Evolutionary conservation across 2,113 vertebrate species (phyloP).

Genomic region (Cercopithecus mona): DNA sequence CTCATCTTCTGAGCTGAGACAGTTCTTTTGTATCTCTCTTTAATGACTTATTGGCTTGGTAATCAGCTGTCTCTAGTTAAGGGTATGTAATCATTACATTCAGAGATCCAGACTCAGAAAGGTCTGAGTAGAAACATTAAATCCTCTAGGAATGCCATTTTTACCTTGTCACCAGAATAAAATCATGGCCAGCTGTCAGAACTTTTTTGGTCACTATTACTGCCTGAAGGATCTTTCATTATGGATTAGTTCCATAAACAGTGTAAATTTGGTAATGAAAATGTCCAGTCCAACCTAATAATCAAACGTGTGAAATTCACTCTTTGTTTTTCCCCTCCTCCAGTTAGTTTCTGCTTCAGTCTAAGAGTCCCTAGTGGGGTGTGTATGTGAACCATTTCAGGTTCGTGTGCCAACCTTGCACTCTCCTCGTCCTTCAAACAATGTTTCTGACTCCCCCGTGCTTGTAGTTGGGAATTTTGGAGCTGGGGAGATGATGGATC

Average conservation of each 20-base stretch:
- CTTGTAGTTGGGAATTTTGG: background rate
- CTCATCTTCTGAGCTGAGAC: background rate
- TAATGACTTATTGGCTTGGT: background rate
- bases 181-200: background rate
- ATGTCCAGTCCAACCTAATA: background rate
- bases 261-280: background rate
- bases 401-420: background rate
- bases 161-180: background rate
- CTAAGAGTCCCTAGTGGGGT: fast-evolving
- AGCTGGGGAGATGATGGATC: background rate
- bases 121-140: background rate
- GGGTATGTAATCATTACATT: background rate
- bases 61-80: background rate
- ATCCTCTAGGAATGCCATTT: background rate
- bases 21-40: background rate
- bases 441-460: background rate
- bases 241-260: background rate
- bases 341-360: background rate
- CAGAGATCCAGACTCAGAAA: background rate
- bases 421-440: background rate
- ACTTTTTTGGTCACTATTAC: background rate
- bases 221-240: background rate
- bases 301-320: background rate
- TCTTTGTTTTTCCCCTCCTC: background rate
- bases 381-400: background rate